These are phyloP conservation scores for Phalacrocorax pelagicus DNA, from an alignment of 2,113 vertebrate genomes.

Conservation along the genomic window DNA sequence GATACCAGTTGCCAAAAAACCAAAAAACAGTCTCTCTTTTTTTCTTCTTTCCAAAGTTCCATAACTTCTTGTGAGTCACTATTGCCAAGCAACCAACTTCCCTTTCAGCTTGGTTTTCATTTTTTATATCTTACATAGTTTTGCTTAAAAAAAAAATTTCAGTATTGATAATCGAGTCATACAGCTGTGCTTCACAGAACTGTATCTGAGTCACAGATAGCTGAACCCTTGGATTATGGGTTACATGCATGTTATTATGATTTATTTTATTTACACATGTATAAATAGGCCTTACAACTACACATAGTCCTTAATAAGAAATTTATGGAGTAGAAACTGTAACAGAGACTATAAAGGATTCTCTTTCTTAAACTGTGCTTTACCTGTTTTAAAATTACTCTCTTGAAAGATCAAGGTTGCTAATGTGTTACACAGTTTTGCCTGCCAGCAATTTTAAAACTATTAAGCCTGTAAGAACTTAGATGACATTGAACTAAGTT, in stretches of 20 bases:
- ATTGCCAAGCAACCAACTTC: neutral
- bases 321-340: neutral
- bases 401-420: neutral
- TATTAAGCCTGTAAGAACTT: neutral
- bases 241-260: neutral
- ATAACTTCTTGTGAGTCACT: neutral
- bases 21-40: neutral
- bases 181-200: neutral
- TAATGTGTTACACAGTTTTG: neutral
- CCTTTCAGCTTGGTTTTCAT: neutral
- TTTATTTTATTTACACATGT: neutral
- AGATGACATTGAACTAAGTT: neutral
- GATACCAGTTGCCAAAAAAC: neutral
- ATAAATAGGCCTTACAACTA: neutral
- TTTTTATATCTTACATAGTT: neutral
- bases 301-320: neutral
- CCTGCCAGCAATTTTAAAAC: neutral
- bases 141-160: neutral
- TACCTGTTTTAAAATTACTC: neutral
- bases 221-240: neutral
- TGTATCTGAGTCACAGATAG: neutral
- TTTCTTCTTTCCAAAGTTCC: neutral
- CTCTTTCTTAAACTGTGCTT: neutral
- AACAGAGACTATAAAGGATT: neutral
- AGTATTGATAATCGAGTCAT: neutral